These are phyloP conservation scores for Laterallus jamaicensis DNA, from an alignment of 2,113 vertebrate genomes.

Conservation along the genomic window DNA sequence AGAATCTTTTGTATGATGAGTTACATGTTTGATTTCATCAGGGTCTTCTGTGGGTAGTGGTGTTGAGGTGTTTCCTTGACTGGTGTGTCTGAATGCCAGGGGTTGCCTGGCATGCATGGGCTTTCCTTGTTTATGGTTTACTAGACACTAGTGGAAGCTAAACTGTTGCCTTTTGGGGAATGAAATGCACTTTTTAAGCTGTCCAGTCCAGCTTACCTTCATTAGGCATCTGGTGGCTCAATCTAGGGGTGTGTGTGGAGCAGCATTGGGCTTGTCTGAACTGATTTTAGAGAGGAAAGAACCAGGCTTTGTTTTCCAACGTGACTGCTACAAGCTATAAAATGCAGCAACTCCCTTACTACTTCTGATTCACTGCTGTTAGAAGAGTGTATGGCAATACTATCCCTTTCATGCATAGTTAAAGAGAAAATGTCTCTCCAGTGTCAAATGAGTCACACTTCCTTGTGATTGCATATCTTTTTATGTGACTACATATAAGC, in stretches of 20 bases:
- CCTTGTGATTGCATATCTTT: background rate
- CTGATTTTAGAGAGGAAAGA: background rate
- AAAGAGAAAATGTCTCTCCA: background rate
- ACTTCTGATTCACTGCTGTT: background rate
- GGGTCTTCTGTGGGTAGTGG: background rate
- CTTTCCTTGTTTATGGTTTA: background rate
- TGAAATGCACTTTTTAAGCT: background rate
- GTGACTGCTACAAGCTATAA: background rate
- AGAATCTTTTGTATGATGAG: background rate
- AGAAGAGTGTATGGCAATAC: background rate
- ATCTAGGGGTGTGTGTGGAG: background rate
- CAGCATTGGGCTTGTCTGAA: background rate
- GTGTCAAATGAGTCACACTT: constrained; percentile 19
- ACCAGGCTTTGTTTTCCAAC: background rate
- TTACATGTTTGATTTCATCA: background rate
- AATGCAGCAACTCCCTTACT: background rate
- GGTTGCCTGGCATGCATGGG: background rate
- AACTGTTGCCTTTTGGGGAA: background rate
- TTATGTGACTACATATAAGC: background rate
- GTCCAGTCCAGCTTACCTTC: background rate
- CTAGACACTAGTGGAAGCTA: background rate
- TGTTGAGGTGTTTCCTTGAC: background rate
- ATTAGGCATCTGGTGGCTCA: background rate
- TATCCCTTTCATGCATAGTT: background rate
- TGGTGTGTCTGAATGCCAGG: background rate